A percentile compares a stretch with the other conserved stretches of the same genome.
phyloP scores from a whole-genome alignment of 2,888 invertebrate genomes.

The Pegoplata infirma region DNA sequence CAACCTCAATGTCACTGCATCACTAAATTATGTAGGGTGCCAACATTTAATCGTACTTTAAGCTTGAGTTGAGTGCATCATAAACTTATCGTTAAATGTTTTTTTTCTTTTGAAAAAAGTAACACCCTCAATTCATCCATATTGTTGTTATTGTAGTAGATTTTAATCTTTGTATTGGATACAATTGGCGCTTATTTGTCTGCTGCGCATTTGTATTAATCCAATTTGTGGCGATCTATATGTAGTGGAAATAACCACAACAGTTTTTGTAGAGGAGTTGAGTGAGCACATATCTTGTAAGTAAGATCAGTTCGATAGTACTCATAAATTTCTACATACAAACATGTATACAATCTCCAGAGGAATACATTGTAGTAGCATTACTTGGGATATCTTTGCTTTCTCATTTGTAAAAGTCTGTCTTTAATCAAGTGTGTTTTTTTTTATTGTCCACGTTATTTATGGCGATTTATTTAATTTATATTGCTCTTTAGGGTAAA shows the following conservation, averaged over 20 bases:
- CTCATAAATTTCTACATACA: not conserved
- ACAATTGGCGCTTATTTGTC: slow-evolving; percentile 61
- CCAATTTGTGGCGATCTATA: slow-evolving; percentile 38
- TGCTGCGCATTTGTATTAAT: slow-evolving; percentile 58
- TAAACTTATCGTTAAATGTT: slow-evolving; percentile 44
- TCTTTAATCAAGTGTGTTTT: slow-evolving; percentile 9
- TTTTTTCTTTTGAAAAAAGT: slow-evolving; percentile 13
- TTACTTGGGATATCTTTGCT: not conserved
- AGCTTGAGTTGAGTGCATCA: slow-evolving; percentile 43
- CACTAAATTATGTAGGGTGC: no score
- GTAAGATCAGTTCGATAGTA: not conserved
- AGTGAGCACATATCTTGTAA: not conserved
- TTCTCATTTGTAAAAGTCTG: not conserved
- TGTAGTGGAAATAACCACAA: slow-evolving; percentile 20
- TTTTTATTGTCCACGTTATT: not conserved
- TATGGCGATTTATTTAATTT: not conserved
- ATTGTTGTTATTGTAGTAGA: not conserved
- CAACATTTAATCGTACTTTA: slow-evolving; percentile 39
- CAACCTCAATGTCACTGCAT: no score
- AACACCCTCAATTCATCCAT: slow-evolving; percentile 43
- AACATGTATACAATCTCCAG: not conserved
- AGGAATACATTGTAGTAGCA: not conserved
- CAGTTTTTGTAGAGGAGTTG: slow-evolving; percentile 22
- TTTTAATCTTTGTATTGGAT: slow-evolving; percentile 3
- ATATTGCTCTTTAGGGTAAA: not conserved